Evolutionary conservation across 2,113 vertebrate species (phyloP), one percentile per base, ranked within the genome.

Genomic region (Perca schrenkii): DNA sequence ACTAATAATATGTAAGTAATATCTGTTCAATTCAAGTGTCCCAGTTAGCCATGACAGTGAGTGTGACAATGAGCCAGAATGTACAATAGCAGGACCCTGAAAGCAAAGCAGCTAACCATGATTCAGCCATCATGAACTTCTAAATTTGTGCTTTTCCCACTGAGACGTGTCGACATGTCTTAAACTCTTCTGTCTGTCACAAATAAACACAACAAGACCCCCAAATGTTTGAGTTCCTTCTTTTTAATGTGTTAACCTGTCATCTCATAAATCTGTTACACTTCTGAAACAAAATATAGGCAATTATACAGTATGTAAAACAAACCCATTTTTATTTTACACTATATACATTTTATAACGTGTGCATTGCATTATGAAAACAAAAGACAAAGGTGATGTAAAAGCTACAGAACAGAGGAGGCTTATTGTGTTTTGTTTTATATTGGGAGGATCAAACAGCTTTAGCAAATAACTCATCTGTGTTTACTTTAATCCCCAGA

Each of bases 241-340:
- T 89, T 95, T 94, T 96, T 95, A 95, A 93, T 95, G 92, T 93
- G 94, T 96, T 95, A 95, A 93, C 91, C 90, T 89, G 92, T 91
- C 90, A 88, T 93, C 92, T 94, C 93, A 95, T 95, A 93, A 94
- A 95, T 95, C 93, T 94, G 94, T 94, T 95, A 94, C 93, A 94
- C 89, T 93, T 94, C 90, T 94, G 90, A 95, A 94, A 94, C 91
- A 95, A 95, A 95, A 95, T 94, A 95, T 94, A 95, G 93, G 93
- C 92, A 95, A 94, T 95, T 95, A 93, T 95, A 95, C 95, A 96
- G 94, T 95, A 94, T 94, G 93, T 95, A 96, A 96, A 96, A 95
- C 93, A 92, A 94, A 94, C 93, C 90, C 88, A 94, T 94, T 95
- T 95, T 95, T 95, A 95, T 95, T 94, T 94, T 96, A 96, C 95